phyloP scores from a whole-genome alignment of 1,140 invertebrate species.

The Sipha flava region DNA sequence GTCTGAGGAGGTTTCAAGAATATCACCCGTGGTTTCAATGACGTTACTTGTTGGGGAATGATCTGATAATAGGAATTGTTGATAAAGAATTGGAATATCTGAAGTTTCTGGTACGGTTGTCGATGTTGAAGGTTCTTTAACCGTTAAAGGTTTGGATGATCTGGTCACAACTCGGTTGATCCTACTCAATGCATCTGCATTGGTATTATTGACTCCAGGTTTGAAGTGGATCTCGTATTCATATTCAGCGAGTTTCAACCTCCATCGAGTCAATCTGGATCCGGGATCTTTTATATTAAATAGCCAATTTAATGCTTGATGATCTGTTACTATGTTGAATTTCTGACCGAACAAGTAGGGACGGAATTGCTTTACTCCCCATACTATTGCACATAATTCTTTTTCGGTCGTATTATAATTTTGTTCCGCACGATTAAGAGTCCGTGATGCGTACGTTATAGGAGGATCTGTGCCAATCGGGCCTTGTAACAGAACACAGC shows the following conservation, averaged over 20 bases:
- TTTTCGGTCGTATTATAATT: constrained; percentile 43
- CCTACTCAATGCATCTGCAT: constrained; percentile 38
- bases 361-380: constrained; percentile 45
- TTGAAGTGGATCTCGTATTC: constrained; percentile 45
- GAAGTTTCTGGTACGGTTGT: not conserved
- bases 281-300: constrained; percentile 46
- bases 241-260: constrained; percentile 47
- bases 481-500: constrained; percentile 41
- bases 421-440: constrained; percentile 39
- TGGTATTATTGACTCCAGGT: constrained; percentile 41
- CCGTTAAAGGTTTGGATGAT: not conserved
- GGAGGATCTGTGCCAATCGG: constrained; percentile 33
- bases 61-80: not conserved
- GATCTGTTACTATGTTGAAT: constrained; percentile 49
- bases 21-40: not conserved
- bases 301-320: constrained; percentile 47
- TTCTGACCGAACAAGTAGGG: constrained; percentile 46
- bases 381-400: constrained; percentile 46
- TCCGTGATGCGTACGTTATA: constrained; percentile 39
- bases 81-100: not conserved
- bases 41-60: not conserved
- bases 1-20: not conserved
- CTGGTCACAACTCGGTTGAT: not conserved
- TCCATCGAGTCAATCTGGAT: constrained; percentile 47
- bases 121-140: not conserved